phyloP scores from a whole-genome alignment of 2,797 vertebrate genomes.

The Periophthalmus magnuspinnatus region DNA sequence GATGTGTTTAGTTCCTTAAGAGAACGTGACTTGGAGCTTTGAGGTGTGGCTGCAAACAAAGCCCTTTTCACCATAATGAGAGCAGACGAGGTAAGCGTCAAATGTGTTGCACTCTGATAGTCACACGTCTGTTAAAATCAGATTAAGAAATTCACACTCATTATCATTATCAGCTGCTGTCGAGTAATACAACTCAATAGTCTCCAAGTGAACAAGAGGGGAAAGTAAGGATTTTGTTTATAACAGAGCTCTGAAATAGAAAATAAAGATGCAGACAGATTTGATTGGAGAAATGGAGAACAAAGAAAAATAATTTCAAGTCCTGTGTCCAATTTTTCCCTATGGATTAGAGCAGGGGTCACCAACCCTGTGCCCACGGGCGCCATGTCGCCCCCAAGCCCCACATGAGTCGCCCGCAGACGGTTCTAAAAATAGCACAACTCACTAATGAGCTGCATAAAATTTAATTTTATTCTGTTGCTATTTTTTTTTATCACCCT shows the following conservation, averaged over 20 bases:
- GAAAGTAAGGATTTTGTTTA: not conserved
- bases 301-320: too few species aligned
- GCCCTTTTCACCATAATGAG: constrained; percentile 6
- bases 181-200: constrained; percentile 1
- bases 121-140: constrained; percentile 15
- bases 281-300: too few species aligned
- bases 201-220: not conserved
- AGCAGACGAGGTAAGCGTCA: constrained; percentile 7
- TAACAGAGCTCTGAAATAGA: not conserved
- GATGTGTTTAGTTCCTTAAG: not conserved
- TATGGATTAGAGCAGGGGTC: too few species aligned
- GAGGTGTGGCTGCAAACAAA: constrained; percentile 14
- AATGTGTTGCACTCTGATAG: constrained; percentile 18
- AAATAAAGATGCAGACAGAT: not conserved
- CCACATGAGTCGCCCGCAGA: too few species aligned
- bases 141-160: constrained; percentile 12
- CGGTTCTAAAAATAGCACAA: too few species aligned
- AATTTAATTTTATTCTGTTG: too few species aligned
- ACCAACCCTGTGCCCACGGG: too few species aligned
- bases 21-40: not conserved
- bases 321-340: too few species aligned
- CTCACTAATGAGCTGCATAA: too few species aligned
- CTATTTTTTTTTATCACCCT: too few species aligned
- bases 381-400: too few species aligned
- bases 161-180: constrained; percentile 17